These are phyloP conservation scores for Meles meles DNA, from an alignment of 2,113 vertebrate species.

Conservation along the genomic window DNA sequence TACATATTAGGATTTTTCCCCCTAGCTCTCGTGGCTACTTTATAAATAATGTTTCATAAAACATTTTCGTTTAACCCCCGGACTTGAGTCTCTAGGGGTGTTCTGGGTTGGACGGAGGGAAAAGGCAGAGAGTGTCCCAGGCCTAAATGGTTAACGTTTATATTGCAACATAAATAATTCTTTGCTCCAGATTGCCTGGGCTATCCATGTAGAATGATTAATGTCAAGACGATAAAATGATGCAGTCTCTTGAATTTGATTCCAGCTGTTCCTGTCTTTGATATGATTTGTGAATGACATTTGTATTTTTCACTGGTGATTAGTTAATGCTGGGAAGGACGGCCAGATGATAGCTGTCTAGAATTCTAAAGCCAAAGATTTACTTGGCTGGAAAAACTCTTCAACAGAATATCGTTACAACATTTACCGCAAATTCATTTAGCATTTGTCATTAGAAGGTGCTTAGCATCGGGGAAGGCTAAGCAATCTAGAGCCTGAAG, in stretches of 20 bases:
- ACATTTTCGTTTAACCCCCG: constrained; percentile 31
- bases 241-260: constrained; percentile 55
- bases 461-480: background rate
- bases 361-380: constrained; percentile 58
- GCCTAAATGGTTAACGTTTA: constrained; percentile 68
- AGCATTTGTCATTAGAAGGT: constrained; percentile 28
- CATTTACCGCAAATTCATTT: constrained; percentile 58
- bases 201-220: constrained; percentile 53
- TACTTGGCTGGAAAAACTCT: constrained; percentile 49
- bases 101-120: background rate
- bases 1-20: background rate
- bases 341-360: constrained; percentile 65
- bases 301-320: constrained; percentile 72
- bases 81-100: background rate
- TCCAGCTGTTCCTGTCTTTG: constrained; percentile 67
- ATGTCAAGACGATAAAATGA: constrained; percentile 69
- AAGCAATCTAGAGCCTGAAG: constrained; percentile 36
- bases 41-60: constrained; percentile 45
- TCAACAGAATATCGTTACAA: constrained; percentile 4
- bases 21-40: background rate
- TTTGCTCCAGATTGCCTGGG: constrained; percentile 58
- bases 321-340: constrained; percentile 70
- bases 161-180: constrained; percentile 64
- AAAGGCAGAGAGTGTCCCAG: background rate
- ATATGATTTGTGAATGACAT: constrained; percentile 64